phyloP scores from a whole-genome alignment of 2,797 vertebrate species.

The Acanthornis magna region DNA sequence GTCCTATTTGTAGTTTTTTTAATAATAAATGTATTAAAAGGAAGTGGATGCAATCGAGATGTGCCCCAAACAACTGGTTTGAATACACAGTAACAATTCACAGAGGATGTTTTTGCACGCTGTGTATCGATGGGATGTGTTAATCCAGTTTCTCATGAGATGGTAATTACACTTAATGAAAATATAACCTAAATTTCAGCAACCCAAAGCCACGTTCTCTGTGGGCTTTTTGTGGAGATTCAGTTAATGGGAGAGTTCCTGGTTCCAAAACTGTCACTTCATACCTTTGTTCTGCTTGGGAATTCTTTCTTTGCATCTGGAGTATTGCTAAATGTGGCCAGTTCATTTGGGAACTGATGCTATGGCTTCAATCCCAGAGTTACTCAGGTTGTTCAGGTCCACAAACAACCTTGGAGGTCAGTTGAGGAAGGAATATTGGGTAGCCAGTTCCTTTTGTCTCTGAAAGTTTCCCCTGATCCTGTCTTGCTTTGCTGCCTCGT shows the following conservation, averaged over 20 bases:
- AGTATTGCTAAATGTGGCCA: background rate
- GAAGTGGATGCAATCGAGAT: background rate
- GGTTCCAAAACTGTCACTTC: background rate
- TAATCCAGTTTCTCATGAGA: background rate
- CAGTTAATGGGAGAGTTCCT: background rate
- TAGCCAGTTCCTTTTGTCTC: background rate
- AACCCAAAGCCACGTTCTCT: background rate
- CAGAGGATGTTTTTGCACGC: background rate
- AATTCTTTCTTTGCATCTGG: background rate
- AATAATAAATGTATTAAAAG: background rate
- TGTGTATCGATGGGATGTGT: background rate
- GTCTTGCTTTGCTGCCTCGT: background rate
- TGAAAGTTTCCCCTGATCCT: background rate
- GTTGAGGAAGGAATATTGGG: background rate
- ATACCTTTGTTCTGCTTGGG: background rate
- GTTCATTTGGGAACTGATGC: fast-evolving
- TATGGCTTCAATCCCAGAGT: background rate
- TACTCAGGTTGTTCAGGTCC: background rate
- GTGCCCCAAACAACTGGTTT: background rate
- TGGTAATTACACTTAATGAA: background rate
- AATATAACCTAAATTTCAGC: background rate
- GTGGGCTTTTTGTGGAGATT: background rate
- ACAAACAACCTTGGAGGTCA: background rate
- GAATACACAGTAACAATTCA: background rate
- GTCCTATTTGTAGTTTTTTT: background rate